Evolutionary conservation across 37 sponge, comb jelly and placozoan genomes (phyloP), one percentile per base, ranked within the genome.

Genomic region (Diacarnus erythraeanus): DNA sequence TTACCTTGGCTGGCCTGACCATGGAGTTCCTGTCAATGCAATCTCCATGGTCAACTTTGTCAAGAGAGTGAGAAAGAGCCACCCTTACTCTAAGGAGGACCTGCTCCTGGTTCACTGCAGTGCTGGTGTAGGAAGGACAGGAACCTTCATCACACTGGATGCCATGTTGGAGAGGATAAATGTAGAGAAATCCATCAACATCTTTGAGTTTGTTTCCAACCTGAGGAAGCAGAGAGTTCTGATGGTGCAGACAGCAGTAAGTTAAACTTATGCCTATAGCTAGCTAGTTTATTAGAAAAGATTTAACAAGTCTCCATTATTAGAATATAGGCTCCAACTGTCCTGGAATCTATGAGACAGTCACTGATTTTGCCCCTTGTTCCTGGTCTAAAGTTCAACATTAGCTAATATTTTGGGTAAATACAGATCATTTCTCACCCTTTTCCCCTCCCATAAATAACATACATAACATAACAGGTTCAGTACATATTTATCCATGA

Each of bases 71-170:
- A 79, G 88, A 30, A 80, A 82, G 67, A 15, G 9, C 56, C 87
- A 87, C 69, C 65, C 74, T 6, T 22, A 38, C 72, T 51, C 38
- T 58, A 38, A 74, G 22, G 38, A 54, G 36, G 59, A 40, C 22
- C 84, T 87, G 22, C 64, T 89, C 0, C 70, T 93, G 64, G 91
- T 89, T 18, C 94, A 93, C 80, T 93, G 94, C 87, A 93, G 91
- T 80, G 90, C 90, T 61, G 85, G 90, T 8, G 86, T 89, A 57
- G 90, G 90, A 2, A 44, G 90, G 5, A 89, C 90, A 43, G 90
- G 90, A 15, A 86, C 90, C 42, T 89, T 86, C 75, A 86, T 89
- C 65, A 47, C 64, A 21, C 78, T 89, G 80, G 90, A 89, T 54
- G 54, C 12, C 26, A 81, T 89, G 90, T 23, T 89, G 74, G 64